Evolutionary conservation across 2,888 invertebrate species (phyloP).

Genomic region (Drosophila kanekoi): DNA sequence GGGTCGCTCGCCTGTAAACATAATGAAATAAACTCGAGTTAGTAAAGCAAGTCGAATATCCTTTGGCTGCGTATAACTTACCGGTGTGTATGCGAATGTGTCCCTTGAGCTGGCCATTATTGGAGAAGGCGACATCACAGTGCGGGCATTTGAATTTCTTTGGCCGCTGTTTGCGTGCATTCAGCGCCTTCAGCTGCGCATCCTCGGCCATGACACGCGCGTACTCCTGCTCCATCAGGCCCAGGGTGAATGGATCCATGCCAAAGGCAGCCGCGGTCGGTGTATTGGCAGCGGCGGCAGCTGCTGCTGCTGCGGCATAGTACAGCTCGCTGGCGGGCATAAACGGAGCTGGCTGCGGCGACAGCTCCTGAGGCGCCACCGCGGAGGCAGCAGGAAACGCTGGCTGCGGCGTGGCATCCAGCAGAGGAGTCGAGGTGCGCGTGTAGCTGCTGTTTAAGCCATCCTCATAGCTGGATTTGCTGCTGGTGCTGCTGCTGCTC

Average conservation of each 20-base stretch:
- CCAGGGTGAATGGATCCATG: slow-evolving; percentile 82
- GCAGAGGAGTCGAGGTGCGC: slow-evolving; percentile 57
- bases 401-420: slow-evolving; percentile 61
- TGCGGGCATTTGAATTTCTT: slow-evolving; percentile 96
- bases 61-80: slow-evolving; percentile 75
- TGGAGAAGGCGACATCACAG: slow-evolving; percentile 96
- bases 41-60: slow-evolving; percentile 24
- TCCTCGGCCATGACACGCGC: slow-evolving; percentile 90
- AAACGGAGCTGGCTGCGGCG: slow-evolving; percentile 46
- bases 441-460: slow-evolving; percentile 66
- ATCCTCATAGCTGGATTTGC: slow-evolving; percentile 76
- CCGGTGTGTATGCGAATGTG: slow-evolving; percentile 96
- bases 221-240: slow-evolving; percentile 90
- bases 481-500: slow-evolving; percentile 29
- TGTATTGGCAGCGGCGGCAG: slow-evolving; percentile 55
- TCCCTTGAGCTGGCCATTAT: slow-evolving; percentile 96
- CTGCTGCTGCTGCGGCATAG: slow-evolving; percentile 73
- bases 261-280: slow-evolving; percentile 68
- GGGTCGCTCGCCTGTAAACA: slow-evolving; percentile 90
- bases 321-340: slow-evolving; percentile 61
- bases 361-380: slow-evolving; percentile 44
- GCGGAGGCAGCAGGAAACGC: slow-evolving; percentile 33
- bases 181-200: slow-evolving; percentile 89
- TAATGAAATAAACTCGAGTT: slow-evolving; percentile 4
- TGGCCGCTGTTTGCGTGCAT: slow-evolving; percentile 91